Evolutionary conservation across 2,797 vertebrate genomes (phyloP), one percentile per base, ranked within the genome.

Genomic region (Vireo griseus): DNA sequence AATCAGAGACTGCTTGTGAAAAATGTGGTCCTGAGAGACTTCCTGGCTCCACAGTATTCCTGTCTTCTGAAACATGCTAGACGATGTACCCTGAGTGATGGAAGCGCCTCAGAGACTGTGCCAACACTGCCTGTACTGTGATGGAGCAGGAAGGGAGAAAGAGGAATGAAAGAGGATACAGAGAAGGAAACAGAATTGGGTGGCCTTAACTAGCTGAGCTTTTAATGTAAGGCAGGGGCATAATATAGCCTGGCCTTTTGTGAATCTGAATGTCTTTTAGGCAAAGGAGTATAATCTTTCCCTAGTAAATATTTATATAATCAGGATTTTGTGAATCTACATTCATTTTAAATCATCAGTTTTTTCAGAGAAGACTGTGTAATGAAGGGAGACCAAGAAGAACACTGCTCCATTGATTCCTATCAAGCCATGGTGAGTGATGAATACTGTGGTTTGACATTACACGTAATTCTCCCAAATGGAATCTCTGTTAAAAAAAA

Each of bases 331-430:
- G 74, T 83, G 62, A 84, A 81, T 71, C 50, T 80, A 68, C 50
- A 55, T 28, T 67, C 61, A 72, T 91, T 91, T 92, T 25, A 84
- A 84, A 47, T 78, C n/a, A 80, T 65, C 18, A 22, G 11, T 86
- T 95, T 88, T 80, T 54, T 88, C 82, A 90, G 54, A 88, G 51
- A 95, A 78, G 47, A n/a, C 58, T 77, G 57, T 77, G 78, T 81
- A 86, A 91, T 81, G 88, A 88, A 86, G 85, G 31, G 51, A 95
- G 69, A 59, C 82, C 76, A 81, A 68, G 85, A 88, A 84, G 71
- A 97, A 92, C 89, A 88, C 91, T 91, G 66, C 69, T 93, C 75
- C 85, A 83, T 91, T 95, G 94, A 92, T 96, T 96, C 62, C 66
- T 88, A 86, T 74, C 82, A 86, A 88, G 82, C 37, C 82, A 72